Conservation (phyloP, 1,140 invertebrate genomes). For the Eumeta japonica region DNA sequence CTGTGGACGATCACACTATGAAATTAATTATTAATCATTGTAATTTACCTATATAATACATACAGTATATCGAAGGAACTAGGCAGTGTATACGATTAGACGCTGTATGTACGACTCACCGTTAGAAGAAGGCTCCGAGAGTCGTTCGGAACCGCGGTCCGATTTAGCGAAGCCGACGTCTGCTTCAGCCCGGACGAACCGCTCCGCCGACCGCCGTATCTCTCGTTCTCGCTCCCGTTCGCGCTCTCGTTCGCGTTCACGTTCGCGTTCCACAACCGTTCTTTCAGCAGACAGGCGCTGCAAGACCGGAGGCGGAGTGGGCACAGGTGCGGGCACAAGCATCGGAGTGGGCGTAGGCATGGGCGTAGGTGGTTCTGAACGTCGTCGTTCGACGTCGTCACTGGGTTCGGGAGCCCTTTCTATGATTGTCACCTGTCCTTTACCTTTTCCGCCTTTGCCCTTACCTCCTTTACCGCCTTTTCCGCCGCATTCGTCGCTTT, state of each 20-base stretch:
- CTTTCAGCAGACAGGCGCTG: not conserved
- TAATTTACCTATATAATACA: no score
- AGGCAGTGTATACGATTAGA: no score
- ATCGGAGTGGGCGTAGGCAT: not conserved
- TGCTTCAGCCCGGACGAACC: conserved; percentile 38
- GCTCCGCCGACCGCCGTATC: conserved; percentile 17
- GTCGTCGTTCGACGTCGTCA: conserved; percentile 13
- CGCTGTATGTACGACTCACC: conserved; percentile 24
- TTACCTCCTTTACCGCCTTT: conserved; percentile 64
- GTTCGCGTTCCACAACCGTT: not conserved
- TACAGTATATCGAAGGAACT: no score
- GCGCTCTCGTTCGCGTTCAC: conserved; percentile 3
- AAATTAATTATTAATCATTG: no score
- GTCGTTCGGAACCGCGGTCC: conserved; percentile 22
- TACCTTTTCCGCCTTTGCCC: conserved; percentile 64
- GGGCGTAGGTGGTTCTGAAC: conserved; percentile 27
- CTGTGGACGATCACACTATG: not conserved
- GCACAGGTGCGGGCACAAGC: not conserved
- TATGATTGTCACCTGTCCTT: conserved; percentile 61
- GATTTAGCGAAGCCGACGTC: conserved; percentile 41
- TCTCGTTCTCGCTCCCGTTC: conserved; percentile 7
- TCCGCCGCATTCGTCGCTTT: conserved; percentile 61
- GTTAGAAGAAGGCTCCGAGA: conserved; percentile 29
- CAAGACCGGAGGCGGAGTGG: no score
- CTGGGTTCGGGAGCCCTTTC: conserved; percentile 34